A percentile compares a stretch with the other conserved stretches of the same genome.
These are phyloP conservation scores for Drosophila funebris DNA, from an alignment of 1,140 invertebrate species.

Conservation along the genomic window DNA sequence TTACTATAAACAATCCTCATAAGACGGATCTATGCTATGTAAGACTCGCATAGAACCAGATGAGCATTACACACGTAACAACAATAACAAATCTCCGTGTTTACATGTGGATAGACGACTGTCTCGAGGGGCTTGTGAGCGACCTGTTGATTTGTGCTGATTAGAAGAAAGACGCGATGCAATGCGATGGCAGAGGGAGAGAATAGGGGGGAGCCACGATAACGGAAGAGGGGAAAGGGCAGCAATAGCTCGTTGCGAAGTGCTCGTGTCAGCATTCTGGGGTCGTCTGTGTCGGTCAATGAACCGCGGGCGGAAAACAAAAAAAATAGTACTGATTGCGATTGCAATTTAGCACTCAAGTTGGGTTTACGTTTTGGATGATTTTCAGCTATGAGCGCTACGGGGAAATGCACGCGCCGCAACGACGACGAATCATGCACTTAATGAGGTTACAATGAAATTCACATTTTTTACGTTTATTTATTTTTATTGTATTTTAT, in stretches of 20 bases:
- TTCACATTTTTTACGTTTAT: conserved; percentile 20
- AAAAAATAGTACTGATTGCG: conserved; percentile 58
- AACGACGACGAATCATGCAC: conserved; percentile 47
- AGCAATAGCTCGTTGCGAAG: conserved; percentile 21
- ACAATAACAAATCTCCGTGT: not conserved
- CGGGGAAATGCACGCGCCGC: conserved; percentile 20
- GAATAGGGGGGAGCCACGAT: too few relatives aligned
- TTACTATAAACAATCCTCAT: conserved; percentile 2
- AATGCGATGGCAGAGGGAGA: conserved; percentile 58
- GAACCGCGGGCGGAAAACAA: conserved; percentile 64
- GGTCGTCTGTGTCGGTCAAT: conserved; percentile 71
- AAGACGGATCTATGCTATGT: too few relatives aligned
- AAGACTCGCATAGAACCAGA: not conserved
- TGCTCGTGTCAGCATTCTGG: conserved; percentile 73
- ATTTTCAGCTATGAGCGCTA: conserved; percentile 12
- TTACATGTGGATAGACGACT: conserved; percentile 10
- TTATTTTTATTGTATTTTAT: conserved; percentile 14
- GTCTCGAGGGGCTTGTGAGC: conserved; percentile 1
- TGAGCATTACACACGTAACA: not conserved
- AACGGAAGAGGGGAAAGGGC: not conserved
- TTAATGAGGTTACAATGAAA: conserved; percentile 73
- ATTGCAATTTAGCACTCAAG: conserved; percentile 47
- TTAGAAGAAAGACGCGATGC: conserved; percentile 58
- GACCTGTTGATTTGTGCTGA: conserved; percentile 59
- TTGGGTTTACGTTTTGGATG: conserved; percentile 28